Evolutionary conservation across 2,888 invertebrate genomes (phyloP).

Genomic region (Limnephilus marmoratus): DNA sequence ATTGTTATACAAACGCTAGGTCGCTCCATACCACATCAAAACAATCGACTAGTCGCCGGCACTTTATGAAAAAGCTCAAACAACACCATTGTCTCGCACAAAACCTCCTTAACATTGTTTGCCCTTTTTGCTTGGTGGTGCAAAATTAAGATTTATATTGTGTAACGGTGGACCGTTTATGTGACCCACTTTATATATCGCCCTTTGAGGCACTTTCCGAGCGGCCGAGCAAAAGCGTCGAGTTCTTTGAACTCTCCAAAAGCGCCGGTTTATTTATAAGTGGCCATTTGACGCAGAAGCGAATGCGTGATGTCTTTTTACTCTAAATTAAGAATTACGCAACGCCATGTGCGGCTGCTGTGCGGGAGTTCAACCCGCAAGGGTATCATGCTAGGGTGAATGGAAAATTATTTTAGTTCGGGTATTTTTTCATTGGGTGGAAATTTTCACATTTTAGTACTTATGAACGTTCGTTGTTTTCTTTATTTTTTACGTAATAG

Average conservation of each 20-base stretch:
- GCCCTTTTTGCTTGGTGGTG: neutral
- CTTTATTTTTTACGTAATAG: neutral
- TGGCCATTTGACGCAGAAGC: neutral
- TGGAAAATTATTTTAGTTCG: neutral
- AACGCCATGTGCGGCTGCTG: neutral
- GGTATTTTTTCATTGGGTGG: neutral
- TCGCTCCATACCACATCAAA: constrained; percentile 3
- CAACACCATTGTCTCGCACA: neutral
- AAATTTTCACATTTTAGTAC: neutral
- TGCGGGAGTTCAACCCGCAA: neutral
- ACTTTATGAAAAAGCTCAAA: neutral
- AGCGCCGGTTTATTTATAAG: constrained; percentile 15
- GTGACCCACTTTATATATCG: constrained; percentile 39
- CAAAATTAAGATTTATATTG: neutral
- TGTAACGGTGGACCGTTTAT: neutral
- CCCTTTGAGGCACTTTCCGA: neutral
- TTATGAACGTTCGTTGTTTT: neutral
- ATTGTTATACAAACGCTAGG: constrained; percentile 21
- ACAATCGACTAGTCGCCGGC: constrained; percentile 3
- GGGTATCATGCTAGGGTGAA: neutral
- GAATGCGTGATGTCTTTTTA: constrained; percentile 1
- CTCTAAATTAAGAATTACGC: neutral
- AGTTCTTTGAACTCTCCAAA: constrained; percentile 8
- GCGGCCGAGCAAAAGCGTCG: neutral
- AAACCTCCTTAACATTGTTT: neutral